Base-by-base conservation (phyloP, 1,140 invertebrate genomes). In the Drosophila bipectinata region DNA sequence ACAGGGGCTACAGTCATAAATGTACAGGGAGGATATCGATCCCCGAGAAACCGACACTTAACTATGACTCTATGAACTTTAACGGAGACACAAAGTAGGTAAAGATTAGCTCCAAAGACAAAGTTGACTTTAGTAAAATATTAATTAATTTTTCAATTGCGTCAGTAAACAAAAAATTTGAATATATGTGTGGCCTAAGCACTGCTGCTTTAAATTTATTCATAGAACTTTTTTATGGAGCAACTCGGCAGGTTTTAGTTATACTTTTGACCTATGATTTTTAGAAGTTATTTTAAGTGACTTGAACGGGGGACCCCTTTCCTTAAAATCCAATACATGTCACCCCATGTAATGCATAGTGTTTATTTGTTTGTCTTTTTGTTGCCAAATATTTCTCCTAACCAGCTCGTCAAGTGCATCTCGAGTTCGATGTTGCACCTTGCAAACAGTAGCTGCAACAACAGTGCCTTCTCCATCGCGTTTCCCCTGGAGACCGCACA, bases 401-500 rank as follows among this genome's bases (percentile, higher is more conserved):
- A n/a, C 26, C 26, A 28, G 26, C 32, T 34, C 32, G 32, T 54
- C 14, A 26, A 66, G 72, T 76, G 63, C 54, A 55, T 80, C 30
- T 41, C 37, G 47, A 58, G 39, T 68, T 73, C 62, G 62, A 41
- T 55, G 58, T 34, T 63, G 57, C 62, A 53, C 58, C 57, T 66
- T 75, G 64, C 39, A 60, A 60, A 79, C 77, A 80, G 77, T 75
- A 79, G 77, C 63, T 18, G 28, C 59, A 54, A 12, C 37, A 48
- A 52, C 44, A 77, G 73, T 79, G 52, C 60, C 56, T 7, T 32
- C 32, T 32, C 32, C 34, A 37, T 37, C 34, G 41, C 41, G n/a
- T 44, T 44, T 44, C 14, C n/a, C n/a, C 41, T 5, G 14, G 41
- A 44, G 41, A 44, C 18, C 74, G 24, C 63, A 66, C 55, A 62